Percentiles rank a stretch among this genome's conserved stretches.
Evolutionary conservation across 2,888 invertebrate species (phyloP).

Genomic region (Sericinus montela): DNA sequence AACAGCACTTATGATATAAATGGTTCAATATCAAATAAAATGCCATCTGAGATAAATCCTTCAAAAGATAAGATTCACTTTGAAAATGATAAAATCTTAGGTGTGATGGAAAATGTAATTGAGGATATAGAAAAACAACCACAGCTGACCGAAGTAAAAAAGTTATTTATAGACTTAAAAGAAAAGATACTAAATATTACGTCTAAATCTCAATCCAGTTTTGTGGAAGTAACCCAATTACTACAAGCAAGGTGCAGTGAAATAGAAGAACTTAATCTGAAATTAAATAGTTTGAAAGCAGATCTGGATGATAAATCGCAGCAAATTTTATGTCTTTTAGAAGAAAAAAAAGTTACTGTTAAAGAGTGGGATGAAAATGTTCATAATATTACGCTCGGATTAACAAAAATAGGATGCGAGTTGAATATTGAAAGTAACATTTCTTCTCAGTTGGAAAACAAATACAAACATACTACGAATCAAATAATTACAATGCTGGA

Average conservation of each 20-base stretch:
- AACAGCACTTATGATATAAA: background rate
- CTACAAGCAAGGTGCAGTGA: conserved; percentile 30
- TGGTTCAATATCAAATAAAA: background rate
- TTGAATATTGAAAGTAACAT: conserved; percentile 32
- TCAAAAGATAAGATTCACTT: background rate
- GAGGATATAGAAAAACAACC: background rate
- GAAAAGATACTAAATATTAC: conserved; percentile 19
- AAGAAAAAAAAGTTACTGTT: conserved; percentile 16
- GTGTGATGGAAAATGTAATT: background rate
- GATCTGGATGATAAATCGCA: conserved; percentile 28
- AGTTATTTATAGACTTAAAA: conserved; percentile 22
- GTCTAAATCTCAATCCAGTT: background rate
- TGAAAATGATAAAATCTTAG: background rate
- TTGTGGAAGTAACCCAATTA: conserved; percentile 19
- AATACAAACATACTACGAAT: conserved; percentile 28
- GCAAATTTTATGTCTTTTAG: conserved; percentile 3
- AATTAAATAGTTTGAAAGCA: conserved; percentile 22
- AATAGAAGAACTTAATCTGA: conserved; percentile 21
- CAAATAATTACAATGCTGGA: conserved; percentile 40
- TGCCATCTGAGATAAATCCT: background rate
- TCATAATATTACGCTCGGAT: conserved; percentile 33
- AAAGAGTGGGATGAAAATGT: conserved; percentile 33
- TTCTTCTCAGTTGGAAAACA: conserved; percentile 17
- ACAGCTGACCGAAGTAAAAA: conserved; percentile 6
- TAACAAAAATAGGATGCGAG: conserved; percentile 28